Evolutionary conservation across 2,888 invertebrate species (phyloP).

Genomic region (Spisula subtruncata): DNA sequence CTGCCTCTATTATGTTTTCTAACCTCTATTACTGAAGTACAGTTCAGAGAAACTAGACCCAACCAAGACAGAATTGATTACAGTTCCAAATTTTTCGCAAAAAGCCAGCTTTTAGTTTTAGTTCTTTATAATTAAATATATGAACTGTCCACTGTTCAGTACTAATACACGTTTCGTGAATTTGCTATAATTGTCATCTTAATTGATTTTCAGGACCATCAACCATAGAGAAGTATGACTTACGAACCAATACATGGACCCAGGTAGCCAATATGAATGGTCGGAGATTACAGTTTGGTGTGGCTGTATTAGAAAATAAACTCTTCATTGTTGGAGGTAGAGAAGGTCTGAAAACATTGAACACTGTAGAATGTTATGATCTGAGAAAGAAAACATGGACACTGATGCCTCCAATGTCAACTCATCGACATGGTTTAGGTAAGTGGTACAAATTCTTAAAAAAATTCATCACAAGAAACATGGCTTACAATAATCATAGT

Average conservation of each 20-base stretch:
- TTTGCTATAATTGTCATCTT: background rate
- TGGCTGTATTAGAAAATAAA: constrained; percentile 92
- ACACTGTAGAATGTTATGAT: constrained; percentile 87
- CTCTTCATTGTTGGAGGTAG: constrained; percentile 96
- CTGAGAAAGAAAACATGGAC: constrained; percentile 92
- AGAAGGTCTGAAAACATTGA: constrained; percentile 96
- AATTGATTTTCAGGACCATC: constrained; percentile 91
- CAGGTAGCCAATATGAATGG: constrained; percentile 93
- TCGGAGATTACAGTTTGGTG: constrained; percentile 95
- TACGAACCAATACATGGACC: constrained; percentile 93
- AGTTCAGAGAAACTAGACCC: too few species aligned
- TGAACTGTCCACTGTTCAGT: too few species aligned
- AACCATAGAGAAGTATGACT: constrained; percentile 96
- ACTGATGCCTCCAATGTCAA: constrained; percentile 94
- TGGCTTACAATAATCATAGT: too few species aligned
- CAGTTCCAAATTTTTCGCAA: too few species aligned
- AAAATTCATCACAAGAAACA: too few species aligned
- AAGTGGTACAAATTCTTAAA: constrained; percentile 67
- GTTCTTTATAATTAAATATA: too few species aligned
- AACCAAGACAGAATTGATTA: too few species aligned
- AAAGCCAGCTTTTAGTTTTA: too few species aligned
- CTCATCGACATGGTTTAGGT: constrained; percentile 91
- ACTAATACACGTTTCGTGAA: too few species aligned
- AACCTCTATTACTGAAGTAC: too few species aligned
- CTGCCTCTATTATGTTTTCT: too few species aligned